These are phyloP conservation scores for Macrotrachela quadricornifera DNA, from an alignment of 1,140 invertebrate species.

Conservation along the genomic window DNA sequence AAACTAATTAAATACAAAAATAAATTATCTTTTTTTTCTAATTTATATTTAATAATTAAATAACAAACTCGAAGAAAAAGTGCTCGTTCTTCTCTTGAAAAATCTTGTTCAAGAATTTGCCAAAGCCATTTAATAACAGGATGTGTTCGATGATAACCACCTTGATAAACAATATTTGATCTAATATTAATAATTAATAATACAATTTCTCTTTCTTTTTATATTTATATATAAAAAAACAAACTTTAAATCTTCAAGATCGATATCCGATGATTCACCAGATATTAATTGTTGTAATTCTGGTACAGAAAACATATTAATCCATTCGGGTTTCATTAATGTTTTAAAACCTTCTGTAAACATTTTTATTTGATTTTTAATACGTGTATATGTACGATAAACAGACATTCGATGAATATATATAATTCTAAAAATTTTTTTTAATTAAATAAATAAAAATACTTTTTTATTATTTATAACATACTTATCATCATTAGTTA, in stretches of 20 bases:
- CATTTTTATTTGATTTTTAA: slow-evolving; percentile 63
- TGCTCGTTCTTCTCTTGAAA: slow-evolving; percentile 63
- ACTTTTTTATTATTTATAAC: neutral
- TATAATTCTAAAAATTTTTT: slow-evolving; percentile 49
- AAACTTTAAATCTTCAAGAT: slow-evolving; percentile 60
- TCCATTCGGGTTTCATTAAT: slow-evolving; percentile 81
- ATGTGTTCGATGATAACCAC: slow-evolving; percentile 94
- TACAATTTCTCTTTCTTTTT: neutral
- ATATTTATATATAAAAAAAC: neutral
- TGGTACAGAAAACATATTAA: slow-evolving; percentile 79
- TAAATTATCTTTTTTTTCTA: neutral
- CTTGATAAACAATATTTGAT: slow-evolving; percentile 88
- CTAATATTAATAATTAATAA: slow-evolving; percentile 14
- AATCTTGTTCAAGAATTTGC: slow-evolving; percentile 91
- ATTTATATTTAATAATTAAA: neutral
- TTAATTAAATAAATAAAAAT: no score
- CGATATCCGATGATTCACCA: slow-evolving; percentile 38
- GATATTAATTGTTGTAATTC: slow-evolving; percentile 48
- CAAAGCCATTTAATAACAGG: slow-evolving; percentile 91
- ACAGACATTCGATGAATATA: slow-evolving; percentile 97
- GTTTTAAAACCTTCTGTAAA: slow-evolving; percentile 87
- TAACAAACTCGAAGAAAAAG: slow-evolving; percentile 59
- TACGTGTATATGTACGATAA: slow-evolving; percentile 83
- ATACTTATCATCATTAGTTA: slow-evolving; percentile 89
- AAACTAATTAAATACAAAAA: slow-evolving; percentile 46